A percentile compares a stretch with the other conserved stretches of the same genome.
Conservation (phyloP, 1,140 invertebrate genomes). For the Halyomorpha halys region DNA sequence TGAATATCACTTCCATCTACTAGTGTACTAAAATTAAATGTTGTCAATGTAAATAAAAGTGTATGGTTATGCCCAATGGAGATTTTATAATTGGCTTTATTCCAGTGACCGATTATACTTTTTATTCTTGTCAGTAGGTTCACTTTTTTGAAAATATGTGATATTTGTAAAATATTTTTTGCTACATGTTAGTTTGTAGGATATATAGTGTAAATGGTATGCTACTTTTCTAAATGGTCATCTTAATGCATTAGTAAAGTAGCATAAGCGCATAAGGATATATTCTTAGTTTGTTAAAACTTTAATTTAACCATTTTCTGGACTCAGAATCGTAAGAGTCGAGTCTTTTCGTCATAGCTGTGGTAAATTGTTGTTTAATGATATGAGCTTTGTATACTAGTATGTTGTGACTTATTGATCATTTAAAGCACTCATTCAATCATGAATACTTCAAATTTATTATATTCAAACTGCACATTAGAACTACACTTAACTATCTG, state of each 20-base stretch:
- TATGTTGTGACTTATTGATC: not conserved
- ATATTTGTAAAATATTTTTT: constrained; percentile 18
- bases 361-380: constrained; percentile 11
- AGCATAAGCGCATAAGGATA: not conserved
- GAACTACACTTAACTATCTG: too few relatives aligned
- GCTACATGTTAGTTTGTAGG: constrained; percentile 16
- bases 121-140: not conserved
- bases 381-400: constrained; percentile 12
- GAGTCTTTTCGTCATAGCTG: constrained; percentile 16
- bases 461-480: too few relatives aligned
- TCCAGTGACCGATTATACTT: not conserved
- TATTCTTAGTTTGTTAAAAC: not conserved
- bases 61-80: not conserved
- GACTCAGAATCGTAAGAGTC: not conserved
- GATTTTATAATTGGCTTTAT: constrained; percentile 2
- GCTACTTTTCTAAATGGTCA: not conserved
- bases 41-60: constrained; percentile 9
- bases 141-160: constrained; percentile 17
- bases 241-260: not conserved
- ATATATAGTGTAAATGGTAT: not conserved
- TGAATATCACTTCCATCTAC: not conserved
- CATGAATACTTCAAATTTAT: too few relatives aligned
- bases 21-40: not conserved
- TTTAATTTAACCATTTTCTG: not conserved
- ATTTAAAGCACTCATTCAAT: too few relatives aligned